Conservation (phyloP, 2,113 vertebrate genomes). For the Monarcha castaneiventris region DNA sequence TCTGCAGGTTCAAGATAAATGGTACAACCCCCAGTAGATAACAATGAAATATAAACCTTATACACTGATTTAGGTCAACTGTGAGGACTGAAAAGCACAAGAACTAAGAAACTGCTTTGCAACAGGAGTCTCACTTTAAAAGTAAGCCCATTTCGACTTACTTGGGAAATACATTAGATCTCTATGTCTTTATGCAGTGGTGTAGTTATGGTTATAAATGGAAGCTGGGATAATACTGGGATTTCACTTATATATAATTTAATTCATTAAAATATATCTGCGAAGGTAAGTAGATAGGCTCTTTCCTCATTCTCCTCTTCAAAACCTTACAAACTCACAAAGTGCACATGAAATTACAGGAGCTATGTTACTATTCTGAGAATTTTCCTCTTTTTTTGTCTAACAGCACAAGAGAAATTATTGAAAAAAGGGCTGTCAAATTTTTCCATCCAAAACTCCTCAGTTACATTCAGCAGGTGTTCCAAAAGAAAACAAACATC, state of each 20-base stretch:
- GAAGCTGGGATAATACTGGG: background rate
- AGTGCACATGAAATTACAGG: background rate
- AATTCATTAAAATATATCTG: background rate
- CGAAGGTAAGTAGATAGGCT: background rate
- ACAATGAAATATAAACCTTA: background rate
- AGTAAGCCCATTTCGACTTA: background rate
- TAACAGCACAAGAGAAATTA: background rate
- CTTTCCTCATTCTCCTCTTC: background rate
- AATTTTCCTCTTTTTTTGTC: background rate
- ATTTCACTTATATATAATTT: background rate
- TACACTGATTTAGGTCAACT: background rate
- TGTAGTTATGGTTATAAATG: background rate
- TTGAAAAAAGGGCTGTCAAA: rapidly evolving
- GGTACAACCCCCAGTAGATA: background rate
- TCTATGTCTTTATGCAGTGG: background rate
- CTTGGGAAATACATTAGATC: background rate
- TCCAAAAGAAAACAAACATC: background rate
- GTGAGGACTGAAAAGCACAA: background rate
- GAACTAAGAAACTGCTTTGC: background rate
- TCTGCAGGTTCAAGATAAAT: background rate
- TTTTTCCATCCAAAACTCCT: background rate
- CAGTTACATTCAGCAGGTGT: background rate
- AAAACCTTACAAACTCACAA: background rate
- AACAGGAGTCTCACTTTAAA: background rate
- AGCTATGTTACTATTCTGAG: background rate